Base-by-base conservation (phyloP, 2,113 vertebrate genomes). In the Nipponia nippon region DNA sequence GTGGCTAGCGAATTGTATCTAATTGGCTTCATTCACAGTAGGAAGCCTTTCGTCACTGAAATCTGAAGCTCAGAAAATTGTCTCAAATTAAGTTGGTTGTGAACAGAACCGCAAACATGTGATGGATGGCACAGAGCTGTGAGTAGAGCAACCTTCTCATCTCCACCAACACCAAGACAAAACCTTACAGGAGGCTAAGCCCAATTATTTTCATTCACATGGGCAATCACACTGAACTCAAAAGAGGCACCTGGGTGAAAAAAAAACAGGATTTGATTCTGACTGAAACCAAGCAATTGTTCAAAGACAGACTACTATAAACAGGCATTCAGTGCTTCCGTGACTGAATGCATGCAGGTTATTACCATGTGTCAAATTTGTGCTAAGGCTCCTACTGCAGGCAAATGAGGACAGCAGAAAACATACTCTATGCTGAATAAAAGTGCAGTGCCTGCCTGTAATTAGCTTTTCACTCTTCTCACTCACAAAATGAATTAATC, bases 71-170 rank as follows among this genome's bases (percentile, higher is more conserved):
- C 49, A 63, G 55, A 87, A 90, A 58, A 58, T 9, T 69, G 30
- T 3, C 44, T 87, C 4, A 73, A 56, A 40, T 34, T 7, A 25
- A 42, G 13, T 11, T 67, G 7, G 1, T 36, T 65, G 30, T 83
- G 53, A 72, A 42, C 26, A n/a, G 29, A 56, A 36, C 42, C 0
- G 1, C n/a, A 38, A 32, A n/a, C 1, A 4, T 29, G 12, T 59
- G 61, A 53, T 26, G 42, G 72, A 62, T 25, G 47, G 14, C 55
- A 38, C 26, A 30, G 65, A 78, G 13, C 40, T 50, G 17, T 30
- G 61, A 53, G 27, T 30, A 44, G 16, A 55, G 6, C 47, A 87
- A 32, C 52, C 12, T 29, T 46, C 23, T 50, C 6, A 27, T 56
- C 59, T 78, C 38, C 4, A 10, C 27, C 44, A 42, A 27, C 25